phyloP scores from a whole-genome alignment of 92 coral and sea anemone genomes.

The Zoanthus solanderi region DNA sequence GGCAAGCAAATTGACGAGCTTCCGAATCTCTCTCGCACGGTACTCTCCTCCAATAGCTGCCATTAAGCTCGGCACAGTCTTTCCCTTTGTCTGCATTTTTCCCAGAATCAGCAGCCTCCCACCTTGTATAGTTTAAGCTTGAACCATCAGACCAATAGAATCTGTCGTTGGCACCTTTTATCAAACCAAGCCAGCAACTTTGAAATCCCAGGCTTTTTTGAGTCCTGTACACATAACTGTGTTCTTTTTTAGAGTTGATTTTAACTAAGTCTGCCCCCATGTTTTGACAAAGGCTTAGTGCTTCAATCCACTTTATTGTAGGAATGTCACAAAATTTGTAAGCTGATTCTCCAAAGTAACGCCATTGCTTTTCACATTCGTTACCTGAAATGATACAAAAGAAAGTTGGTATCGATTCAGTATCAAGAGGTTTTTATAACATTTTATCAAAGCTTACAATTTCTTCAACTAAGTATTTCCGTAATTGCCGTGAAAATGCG shows the following conservation, averaged over 20 bases:
- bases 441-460: too few relatives aligned
- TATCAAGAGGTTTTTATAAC: too few relatives aligned
- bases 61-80: neutral
- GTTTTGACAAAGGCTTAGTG: slow-evolving; percentile 28
- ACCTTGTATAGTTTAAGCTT: slow-evolving; percentile 1
- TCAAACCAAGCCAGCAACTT: slow-evolving; percentile 33
- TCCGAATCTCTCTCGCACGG: neutral
- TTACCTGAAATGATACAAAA: neutral
- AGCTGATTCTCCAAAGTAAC: neutral
- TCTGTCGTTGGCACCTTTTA: neutral
- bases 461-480: too few relatives aligned
- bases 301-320: slow-evolving; percentile 28
- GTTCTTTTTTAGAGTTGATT: slow-evolving; percentile 14
- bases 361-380: slow-evolving; percentile 18
- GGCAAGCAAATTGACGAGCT: neutral
- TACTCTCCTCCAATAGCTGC: slow-evolving; percentile 15
- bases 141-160: slow-evolving; percentile 37
- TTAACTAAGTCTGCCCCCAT: slow-evolving; percentile 36
- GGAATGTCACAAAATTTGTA: slow-evolving; percentile 39
- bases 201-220: neutral
- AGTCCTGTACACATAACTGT: neutral
- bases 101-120: neutral
- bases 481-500: too few relatives aligned
- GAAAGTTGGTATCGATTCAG: neutral
- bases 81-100: neutral